Base-by-base conservation (phyloP, 2,113 vertebrate genomes). In the Campylomormyrus tamandua region DNA sequence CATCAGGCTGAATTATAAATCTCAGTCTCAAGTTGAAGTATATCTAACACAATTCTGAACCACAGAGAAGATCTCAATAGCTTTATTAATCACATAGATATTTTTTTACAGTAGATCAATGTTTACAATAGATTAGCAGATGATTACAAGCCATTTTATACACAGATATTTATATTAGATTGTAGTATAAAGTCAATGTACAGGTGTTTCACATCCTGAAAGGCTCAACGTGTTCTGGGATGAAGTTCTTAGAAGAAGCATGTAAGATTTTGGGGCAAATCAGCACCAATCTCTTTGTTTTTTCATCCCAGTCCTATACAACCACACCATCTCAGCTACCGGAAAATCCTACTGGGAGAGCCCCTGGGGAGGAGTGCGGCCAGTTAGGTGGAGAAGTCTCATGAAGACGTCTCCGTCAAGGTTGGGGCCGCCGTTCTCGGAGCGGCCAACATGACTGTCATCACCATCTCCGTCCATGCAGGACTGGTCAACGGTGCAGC, bases 21-120 rank as follows among this genome's bases (percentile, higher is more conserved):
- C 70, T 77, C 31, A 77, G 4, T 77, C 31, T 35, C 13, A 74
- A 39, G 13, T 17, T 62, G 31, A 74, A 74, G 70, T 13, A 35
- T 35, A 35, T 74, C 31, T 77, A 15, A 77, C 45, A 84, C 19
- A 84, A 84, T 10, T 48, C 17, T n/a, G 80, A 46, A 24, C 31
- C 80, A 83, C 80, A 45, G 80, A 39, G 80, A 45, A 77, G 74
- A 46, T 84, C 50, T 84, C 48, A 93, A 90, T 93, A 93, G 91
- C 88, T 95, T 96, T 95, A 95, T 95, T 95, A 52, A 92, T 91
- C 91, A 90, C 92, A 95, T 93, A 92, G 92, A 93, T 62, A 90
- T 90, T 91, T 91, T 87, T 87, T 52, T 87, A 87, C 85, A 87
- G 85, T 35, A 10, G 90, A 92, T 93, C 56, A 66, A 49, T 88